A percentile compares a stretch with the other conserved stretches of the same genome.
Evolutionary conservation across 2,888 invertebrate species (phyloP).

Genomic region (Euclidia mi): DNA sequence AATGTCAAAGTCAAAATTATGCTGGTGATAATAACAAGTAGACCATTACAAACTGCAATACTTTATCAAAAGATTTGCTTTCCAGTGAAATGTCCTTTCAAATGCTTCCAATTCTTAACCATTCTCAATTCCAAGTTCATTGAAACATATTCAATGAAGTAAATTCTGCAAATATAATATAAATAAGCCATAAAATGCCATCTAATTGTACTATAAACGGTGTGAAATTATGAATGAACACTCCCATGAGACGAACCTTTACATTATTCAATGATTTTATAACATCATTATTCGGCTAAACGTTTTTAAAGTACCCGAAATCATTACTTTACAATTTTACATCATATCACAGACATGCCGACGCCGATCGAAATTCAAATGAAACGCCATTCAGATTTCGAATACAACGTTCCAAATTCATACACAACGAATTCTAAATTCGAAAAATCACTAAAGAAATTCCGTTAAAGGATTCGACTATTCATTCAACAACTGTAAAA

Average conservation of each 20-base stretch:
- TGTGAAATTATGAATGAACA: conserved; percentile 72
- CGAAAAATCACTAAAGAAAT: conserved; percentile 45
- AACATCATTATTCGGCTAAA: conserved; percentile 65
- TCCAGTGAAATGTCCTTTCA: too few species aligned
- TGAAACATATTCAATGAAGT: neutral
- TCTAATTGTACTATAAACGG: conserved; percentile 67
- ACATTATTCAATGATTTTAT: conserved; percentile 66
- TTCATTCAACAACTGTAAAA: conserved; percentile 75
- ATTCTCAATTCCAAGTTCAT: neutral
- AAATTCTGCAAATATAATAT: conserved; percentile 29
- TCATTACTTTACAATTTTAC: conserved; percentile 50
- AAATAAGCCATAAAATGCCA: conserved; percentile 62
- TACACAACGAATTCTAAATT: conserved; percentile 19
- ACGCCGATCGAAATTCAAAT: too few species aligned
- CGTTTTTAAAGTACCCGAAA: conserved; percentile 59
- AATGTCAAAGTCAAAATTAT: too few species aligned
- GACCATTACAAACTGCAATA: too few species aligned
- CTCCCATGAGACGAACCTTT: conserved; percentile 55
- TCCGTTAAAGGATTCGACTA: conserved; percentile 48
- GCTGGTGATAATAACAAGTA: too few species aligned
- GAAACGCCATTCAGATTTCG: too few species aligned
- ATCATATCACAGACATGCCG: conserved; percentile 68
- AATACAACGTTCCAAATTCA: too few species aligned
- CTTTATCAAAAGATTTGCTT: too few species aligned
- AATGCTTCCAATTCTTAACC: neutral